Evolutionary conservation across 2,888 invertebrate species (phyloP).

Genomic region (Drosophila percnosoma): DNA sequence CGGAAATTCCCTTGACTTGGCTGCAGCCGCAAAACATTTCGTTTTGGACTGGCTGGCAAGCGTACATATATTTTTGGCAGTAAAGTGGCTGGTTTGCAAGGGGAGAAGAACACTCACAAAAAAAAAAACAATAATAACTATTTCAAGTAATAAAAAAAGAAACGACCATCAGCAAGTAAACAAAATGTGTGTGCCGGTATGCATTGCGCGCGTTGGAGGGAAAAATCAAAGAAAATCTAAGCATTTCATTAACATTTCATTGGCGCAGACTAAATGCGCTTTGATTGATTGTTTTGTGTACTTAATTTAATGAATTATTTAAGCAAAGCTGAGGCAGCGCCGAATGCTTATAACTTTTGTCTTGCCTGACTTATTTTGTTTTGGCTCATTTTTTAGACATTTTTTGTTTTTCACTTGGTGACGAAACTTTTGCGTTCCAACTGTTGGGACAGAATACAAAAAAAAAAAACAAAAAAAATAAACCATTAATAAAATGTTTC

Average conservation of each 20-base stretch:
- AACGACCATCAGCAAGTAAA: neutral
- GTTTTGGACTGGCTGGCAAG: slow-evolving; percentile 4
- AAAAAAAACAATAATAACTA: slow-evolving; percentile 1
- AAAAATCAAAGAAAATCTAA: slow-evolving; percentile 55
- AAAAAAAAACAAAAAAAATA: slow-evolving; percentile 29
- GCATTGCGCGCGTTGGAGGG: neutral
- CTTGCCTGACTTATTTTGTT: slow-evolving; percentile 34
- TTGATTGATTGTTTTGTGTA: slow-evolving; percentile 80
- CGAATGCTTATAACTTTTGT: slow-evolving; percentile 65
- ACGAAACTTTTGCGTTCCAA: slow-evolving; percentile 40
- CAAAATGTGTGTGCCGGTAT: neutral
- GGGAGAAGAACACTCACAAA: neutral
- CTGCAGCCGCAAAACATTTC: slow-evolving; percentile 42
- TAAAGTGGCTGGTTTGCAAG: neutral
- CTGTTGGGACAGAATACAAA: slow-evolving; percentile 11
- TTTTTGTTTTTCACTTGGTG: slow-evolving; percentile 37
- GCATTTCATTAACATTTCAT: slow-evolving; percentile 68
- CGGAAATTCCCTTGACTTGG: slow-evolving; percentile 39
- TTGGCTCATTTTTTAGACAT: slow-evolving; percentile 56
- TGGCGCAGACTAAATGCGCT: slow-evolving; percentile 62
- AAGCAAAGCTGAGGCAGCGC: slow-evolving; percentile 57
- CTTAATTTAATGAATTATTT: slow-evolving; percentile 82
- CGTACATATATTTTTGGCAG: slow-evolving; percentile 4
- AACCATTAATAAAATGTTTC: slow-evolving; percentile 78
- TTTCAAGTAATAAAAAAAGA: neutral